Evolutionary conservation across 2,113 vertebrate genomes (phyloP), one percentile per base, ranked within the genome.

Genomic region (Pristiophorus japonicus): DNA sequence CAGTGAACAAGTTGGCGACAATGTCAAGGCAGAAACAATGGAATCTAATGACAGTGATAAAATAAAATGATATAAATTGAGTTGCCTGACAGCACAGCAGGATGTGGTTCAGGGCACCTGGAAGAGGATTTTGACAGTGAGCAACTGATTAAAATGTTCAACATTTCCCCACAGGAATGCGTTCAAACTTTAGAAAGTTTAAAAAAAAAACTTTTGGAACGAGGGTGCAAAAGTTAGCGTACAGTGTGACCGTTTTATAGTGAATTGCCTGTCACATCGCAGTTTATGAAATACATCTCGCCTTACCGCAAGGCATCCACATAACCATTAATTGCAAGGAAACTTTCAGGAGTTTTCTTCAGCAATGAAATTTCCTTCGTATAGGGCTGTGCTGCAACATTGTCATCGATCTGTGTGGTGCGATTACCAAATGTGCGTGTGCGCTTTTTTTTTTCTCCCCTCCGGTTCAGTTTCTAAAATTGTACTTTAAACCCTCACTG

Each of bases 121-220:
- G 45, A 55, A 55, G 47, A 78, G n/a, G 11, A 12, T 14, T 88
- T 30, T 88, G 1, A 90, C 47, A 24, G 81, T 3, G 2, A 90
- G 55, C 51, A 16, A n/a, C 27, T 34, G 87, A 90, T 90, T 90
- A 59, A 90, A 90, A 59, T n/a, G 10, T 90, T 90, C 87, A 90
- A 30, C 47, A 34, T n/a, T 90, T 55, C 30, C 30, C n/a, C 59
- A 88, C 11, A 90, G 51, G 30, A 62, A 59, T 55, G 24, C 34
- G 51, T 59, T 55, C 51, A n/a, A 55, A 90, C 24, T 87, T 27
- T 6, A 24, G 8, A 30, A 47, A 2, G 5, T 30, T 30, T 27
- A 30, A 27, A 87, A 12, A 51, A 12, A 14, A 51, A 87, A 51
- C 42, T 59, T 30, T 88, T 34, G 4, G 12, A 55, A 90, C 1